These are phyloP conservation scores for Asobara japonica DNA, from an alignment of 1,140 invertebrate genomes.

Conservation along the genomic window DNA sequence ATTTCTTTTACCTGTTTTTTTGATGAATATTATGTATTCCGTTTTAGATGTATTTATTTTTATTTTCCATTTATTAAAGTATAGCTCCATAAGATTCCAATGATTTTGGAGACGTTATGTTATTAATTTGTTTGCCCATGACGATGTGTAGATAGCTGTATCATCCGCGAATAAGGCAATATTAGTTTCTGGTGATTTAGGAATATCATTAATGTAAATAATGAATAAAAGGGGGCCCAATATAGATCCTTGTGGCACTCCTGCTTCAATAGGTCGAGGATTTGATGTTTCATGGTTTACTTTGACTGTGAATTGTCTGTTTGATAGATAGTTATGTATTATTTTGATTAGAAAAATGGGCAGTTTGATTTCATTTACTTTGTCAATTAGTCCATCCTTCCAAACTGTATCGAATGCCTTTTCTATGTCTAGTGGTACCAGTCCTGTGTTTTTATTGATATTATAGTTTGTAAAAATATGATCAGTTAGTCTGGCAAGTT, in stretches of 20 bases:
- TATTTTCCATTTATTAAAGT: not conserved
- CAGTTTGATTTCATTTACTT: not conserved
- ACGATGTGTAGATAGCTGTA: not conserved
- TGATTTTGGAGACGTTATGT: not conserved
- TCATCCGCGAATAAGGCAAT: not conserved
- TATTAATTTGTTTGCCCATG: too few species aligned
- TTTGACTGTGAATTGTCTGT: not conserved
- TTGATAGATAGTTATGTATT: not conserved
- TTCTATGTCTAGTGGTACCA: not conserved
- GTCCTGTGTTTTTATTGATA: too few species aligned
- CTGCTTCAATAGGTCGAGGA: not conserved
- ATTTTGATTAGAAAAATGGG: not conserved
- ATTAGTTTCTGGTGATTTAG: not conserved
- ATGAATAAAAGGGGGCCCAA: not conserved
- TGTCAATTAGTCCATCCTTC: not conserved
- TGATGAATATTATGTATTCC: not conserved
- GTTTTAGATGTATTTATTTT: not conserved
- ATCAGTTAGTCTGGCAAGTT: slow-evolving; percentile 44
- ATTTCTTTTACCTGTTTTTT: not conserved
- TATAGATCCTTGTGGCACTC: not conserved
- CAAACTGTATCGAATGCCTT: not conserved
- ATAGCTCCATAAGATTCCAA: not conserved
- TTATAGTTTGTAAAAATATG: slow-evolving; percentile 42
- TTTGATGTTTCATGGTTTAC: not conserved
- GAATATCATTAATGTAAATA: not conserved